Percentiles rank a stretch among this genome's conserved stretches.
Evolutionary conservation across 2,113 vertebrate species (phyloP).

Genomic region (Nothobranchius kuhntae): DNA sequence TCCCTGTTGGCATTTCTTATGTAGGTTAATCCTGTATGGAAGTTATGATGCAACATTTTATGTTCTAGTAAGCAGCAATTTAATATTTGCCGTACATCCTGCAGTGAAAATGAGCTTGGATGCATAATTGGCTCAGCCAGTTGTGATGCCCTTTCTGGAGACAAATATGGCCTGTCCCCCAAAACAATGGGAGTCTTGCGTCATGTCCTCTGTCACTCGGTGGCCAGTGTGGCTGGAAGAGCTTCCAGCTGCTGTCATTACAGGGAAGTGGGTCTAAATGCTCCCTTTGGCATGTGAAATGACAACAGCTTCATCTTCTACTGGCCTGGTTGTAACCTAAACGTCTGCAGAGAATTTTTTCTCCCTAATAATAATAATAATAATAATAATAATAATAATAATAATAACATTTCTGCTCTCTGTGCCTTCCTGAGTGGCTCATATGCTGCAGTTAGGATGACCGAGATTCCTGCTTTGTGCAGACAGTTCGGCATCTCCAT

Average conservation of each 20-base stretch:
- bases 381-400: too few species aligned
- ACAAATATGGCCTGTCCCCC: constrained; percentile 66
- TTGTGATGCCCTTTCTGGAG: constrained; percentile 67
- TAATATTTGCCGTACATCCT: constrained; percentile 55
- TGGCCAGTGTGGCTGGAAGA: constrained; percentile 46
- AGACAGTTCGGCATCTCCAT: too few species aligned
- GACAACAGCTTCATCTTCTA: too few species aligned
- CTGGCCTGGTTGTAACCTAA: too few species aligned
- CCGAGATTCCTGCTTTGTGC: too few species aligned
- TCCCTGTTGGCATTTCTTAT: neutral
- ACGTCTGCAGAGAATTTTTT: too few species aligned
- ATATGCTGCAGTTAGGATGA: too few species aligned
- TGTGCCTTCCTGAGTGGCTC: too few species aligned
- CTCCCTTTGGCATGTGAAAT: constrained; percentile 14
- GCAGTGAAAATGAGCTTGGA: constrained; percentile 53
- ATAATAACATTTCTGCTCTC: too few species aligned
- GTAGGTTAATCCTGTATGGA: neutral
- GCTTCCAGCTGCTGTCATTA: constrained; percentile 62
- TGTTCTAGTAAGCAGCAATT: neutral
- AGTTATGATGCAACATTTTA: too few species aligned
- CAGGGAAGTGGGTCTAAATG: constrained; percentile 54
- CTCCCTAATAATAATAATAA: too few species aligned
- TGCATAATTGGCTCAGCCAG: constrained; percentile 40
- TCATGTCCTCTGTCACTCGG: constrained; percentile 57
- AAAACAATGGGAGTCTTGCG: constrained; percentile 56